Percentiles rank a stretch among this genome's conserved stretches.
phyloP scores from a whole-genome alignment of 2,888 invertebrate genomes.

The Lucinisca nassula region DNA sequence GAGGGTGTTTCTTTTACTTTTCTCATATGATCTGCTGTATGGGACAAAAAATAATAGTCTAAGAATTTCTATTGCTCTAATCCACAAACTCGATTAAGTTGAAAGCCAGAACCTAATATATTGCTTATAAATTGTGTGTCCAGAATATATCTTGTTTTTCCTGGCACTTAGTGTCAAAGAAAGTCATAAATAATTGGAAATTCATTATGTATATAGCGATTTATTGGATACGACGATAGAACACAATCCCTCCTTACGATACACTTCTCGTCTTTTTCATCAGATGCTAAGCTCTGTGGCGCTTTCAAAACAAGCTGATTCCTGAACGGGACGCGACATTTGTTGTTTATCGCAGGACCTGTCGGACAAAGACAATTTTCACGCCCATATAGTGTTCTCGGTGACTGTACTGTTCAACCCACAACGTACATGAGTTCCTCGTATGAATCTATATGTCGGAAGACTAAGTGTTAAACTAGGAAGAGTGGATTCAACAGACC shows the following conservation, averaged over 20 bases:
- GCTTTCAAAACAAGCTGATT: too few relatives aligned
- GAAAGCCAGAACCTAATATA: not conserved
- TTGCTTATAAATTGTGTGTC: not conserved
- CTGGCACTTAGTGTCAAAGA: not conserved
- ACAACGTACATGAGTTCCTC: too few relatives aligned
- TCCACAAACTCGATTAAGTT: not conserved
- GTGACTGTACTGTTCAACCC: too few relatives aligned
- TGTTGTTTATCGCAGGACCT: too few relatives aligned
- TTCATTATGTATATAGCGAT: not conserved
- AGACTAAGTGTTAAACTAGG: too few relatives aligned
- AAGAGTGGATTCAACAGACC: too few relatives aligned
- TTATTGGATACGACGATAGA: not conserved
- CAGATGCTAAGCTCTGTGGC: too few relatives aligned
- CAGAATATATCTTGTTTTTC: not conserved
- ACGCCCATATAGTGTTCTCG: too few relatives aligned
- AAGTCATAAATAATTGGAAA: slow-evolving; percentile 4
- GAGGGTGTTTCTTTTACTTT: too few relatives aligned
- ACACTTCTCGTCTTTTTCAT: not conserved
- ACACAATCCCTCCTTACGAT: not conserved
- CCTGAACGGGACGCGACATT: too few relatives aligned
- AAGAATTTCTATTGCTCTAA: not conserved
- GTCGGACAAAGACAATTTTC: too few relatives aligned
- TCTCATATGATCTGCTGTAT: not conserved
- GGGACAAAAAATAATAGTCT: not conserved
- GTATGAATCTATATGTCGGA: too few relatives aligned